A percentile compares a stretch with the other conserved stretches of the same genome.
Evolutionary conservation across 2,797 vertebrate species (phyloP).

Genomic region (Cephalopachus bancanus): DNA sequence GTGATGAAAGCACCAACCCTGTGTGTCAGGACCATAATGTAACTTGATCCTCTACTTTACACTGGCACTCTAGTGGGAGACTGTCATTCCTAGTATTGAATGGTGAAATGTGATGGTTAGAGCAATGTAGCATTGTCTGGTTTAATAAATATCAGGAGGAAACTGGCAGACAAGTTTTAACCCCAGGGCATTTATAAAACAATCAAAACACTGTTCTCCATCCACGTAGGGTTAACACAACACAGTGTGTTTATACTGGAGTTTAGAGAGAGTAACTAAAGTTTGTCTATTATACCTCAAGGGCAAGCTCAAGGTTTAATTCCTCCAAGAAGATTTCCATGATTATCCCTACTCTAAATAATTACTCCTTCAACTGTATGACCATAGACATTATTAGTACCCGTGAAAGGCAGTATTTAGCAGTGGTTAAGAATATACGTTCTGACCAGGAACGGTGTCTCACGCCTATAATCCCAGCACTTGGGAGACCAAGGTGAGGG

Average conservation of each 20-base stretch:
- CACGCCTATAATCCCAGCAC: too few relatives aligned
- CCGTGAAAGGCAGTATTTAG: neutral
- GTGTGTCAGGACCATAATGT: neutral
- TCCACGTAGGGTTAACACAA: conserved; percentile 44
- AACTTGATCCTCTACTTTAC: neutral
- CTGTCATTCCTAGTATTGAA: conserved; percentile 57
- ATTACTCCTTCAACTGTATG: neutral
- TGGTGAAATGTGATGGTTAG: conserved; percentile 62
- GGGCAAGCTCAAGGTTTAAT: conserved; percentile 59
- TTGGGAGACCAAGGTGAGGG: too few relatives aligned
- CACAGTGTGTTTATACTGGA: conserved; percentile 24
- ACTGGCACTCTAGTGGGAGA: conserved; percentile 56
- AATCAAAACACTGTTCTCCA: conserved; percentile 70
- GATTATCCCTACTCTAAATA: conserved; percentile 3
- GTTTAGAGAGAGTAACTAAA: conserved; percentile 27
- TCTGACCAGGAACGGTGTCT: too few relatives aligned
- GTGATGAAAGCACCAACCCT: conserved; percentile 44
- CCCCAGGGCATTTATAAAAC: conserved; percentile 70
- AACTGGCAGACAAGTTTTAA: conserved; percentile 72
- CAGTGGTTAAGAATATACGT: neutral
- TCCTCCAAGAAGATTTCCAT: conserved; percentile 65
- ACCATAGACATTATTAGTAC: neutral
- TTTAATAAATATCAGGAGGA: conserved; percentile 75
- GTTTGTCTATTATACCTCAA: conserved; percentile 60
- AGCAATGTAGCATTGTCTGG: conserved; percentile 7